Percentiles rank a stretch among this genome's conserved stretches.
phyloP scores from a whole-genome alignment of 2,797 vertebrate genomes.

The Macropodus opercularis region DNA sequence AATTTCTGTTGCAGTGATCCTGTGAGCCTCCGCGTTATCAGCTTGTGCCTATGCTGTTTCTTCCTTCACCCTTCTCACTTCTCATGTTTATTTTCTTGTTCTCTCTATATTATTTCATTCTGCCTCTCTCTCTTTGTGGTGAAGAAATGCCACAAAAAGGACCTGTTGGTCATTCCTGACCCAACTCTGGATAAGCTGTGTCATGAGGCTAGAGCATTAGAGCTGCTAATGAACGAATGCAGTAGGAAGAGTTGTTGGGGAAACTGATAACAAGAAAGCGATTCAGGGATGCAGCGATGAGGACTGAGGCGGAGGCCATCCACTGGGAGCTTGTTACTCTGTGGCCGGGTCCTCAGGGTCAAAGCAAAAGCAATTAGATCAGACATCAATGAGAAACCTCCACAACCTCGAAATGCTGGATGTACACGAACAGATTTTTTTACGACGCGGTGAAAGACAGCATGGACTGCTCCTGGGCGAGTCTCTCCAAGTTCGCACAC shows the following conservation, averaged over 20 bases:
- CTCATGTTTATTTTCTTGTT: conserved; percentile 31
- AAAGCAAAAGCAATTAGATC: conserved; percentile 86
- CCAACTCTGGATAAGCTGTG: conserved; percentile 18
- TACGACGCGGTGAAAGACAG: no score
- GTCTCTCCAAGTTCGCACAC: background rate
- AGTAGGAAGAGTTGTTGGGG: conserved; percentile 43
- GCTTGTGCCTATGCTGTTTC: conserved; percentile 29
- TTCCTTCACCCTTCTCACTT: conserved; percentile 29
- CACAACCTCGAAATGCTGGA: conserved; percentile 17
- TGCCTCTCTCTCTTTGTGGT: conserved; percentile 4
- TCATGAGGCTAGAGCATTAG: conserved; percentile 63
- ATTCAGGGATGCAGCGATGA: conserved; percentile 64
- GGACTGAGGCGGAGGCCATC: conserved; percentile 73
- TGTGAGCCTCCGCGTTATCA: conserved; percentile 46
- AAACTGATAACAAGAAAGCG: conserved; percentile 52
- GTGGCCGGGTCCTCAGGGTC: conserved; percentile 79
- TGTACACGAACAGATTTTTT: no score
- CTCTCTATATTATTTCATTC: conserved; percentile 9
- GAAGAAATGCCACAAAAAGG: conserved; percentile 21
- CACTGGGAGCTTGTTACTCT: conserved; percentile 90
- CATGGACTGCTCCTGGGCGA: background rate
- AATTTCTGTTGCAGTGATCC: conserved; percentile 46
- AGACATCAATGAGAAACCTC: conserved; percentile 74
- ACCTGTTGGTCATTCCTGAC: conserved; percentile 44
- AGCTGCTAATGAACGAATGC: conserved; percentile 86